Evolutionary conservation across 2,113 vertebrate species (phyloP), one percentile per base, ranked within the genome.

Genomic region (Marcusenius ussheri): DNA sequence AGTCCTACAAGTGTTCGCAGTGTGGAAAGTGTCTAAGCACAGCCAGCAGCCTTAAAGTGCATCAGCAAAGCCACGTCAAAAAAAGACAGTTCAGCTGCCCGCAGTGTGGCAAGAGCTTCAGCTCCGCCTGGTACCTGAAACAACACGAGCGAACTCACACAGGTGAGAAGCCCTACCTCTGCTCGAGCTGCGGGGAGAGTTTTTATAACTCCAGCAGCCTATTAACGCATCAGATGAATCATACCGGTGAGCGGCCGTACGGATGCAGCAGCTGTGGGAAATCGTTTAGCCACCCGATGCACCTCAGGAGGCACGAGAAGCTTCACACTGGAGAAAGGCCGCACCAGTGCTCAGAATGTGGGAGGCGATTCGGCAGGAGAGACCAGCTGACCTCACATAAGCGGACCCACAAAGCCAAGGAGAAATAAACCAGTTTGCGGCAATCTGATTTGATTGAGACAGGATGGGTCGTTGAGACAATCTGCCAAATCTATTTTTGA

Each of bases 21-120:
- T 92, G 91, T 17, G 90, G 92, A 21, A 92, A 92, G 89, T 77
- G 77, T 70, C 89, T 91, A 39, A 93, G 89, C 42, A 87, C 87
- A 24, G 56, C 80, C 66, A 90, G 89, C n/a, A 89, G 66, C 58
- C 88, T 92, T 2, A 56, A 21, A 42, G 21, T 53, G 53, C 92
- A 91, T 83, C 39, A 90, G 87, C 39, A 89, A 49, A 86, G 39
- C 47, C 92, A 92, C 31, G 50, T 17, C 0, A 24, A 58, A 4
- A 90, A 91, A 83, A 77, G 74, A 15, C 50, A 51, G 77, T 90
- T 89, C 90, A 17, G 5, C 17, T 91, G 91, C 51, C 24, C 27
- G 1, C 77, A 91, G 2, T 91, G 91, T 5, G 62, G 50, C 1
- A 90, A 92, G 27, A 89, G 49, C 17, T 91, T 91, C 62, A 47